Evolutionary conservation across 2,888 invertebrate genomes (phyloP).

Genomic region (Cloeon dipterum): DNA sequence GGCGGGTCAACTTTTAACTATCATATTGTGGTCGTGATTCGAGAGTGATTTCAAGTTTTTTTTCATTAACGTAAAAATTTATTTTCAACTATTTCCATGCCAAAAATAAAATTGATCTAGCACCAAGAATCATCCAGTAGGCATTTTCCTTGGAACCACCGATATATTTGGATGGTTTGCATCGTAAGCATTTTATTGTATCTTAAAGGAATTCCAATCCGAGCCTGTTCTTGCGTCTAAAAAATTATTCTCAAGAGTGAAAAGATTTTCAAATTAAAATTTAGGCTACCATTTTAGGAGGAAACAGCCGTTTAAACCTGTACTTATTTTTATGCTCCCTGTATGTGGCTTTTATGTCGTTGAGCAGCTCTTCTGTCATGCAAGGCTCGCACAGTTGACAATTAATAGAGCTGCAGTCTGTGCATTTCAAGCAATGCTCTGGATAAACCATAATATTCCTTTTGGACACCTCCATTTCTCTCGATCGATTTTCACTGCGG

Average conservation of each 20-base stretch:
- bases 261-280: background rate
- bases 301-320: slow-evolving; percentile 61
- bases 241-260: too few relatives aligned
- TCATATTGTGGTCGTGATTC: too few relatives aligned
- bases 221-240: slow-evolving; percentile 13
- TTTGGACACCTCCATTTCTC: slow-evolving; percentile 44
- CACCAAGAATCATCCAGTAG: slow-evolving; percentile 61
- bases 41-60: too few relatives aligned
- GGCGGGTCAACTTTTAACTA: too few relatives aligned
- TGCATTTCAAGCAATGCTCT: slow-evolving; percentile 34
- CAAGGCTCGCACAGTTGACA: slow-evolving; percentile 67
- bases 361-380: slow-evolving; percentile 30
- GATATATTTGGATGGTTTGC: slow-evolving; percentile 47
- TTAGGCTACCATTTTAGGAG: slow-evolving; percentile 34
- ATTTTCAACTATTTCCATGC: too few relatives aligned
- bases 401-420: slow-evolving; percentile 35
- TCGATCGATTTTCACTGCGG: slow-evolving; percentile 23
- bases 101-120: too few relatives aligned
- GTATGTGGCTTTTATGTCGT: slow-evolving; percentile 40
- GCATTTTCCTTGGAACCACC: slow-evolving; percentile 85
- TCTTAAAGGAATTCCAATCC: slow-evolving; percentile 14
- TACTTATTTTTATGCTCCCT: slow-evolving; percentile 58
- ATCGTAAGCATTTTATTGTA: slow-evolving; percentile 31
- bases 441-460: slow-evolving; percentile 61
- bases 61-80: too few relatives aligned